phyloP scores from a whole-genome alignment of 92 coral and sea anemone genomes.

The Pocillopora grandis region DNA sequence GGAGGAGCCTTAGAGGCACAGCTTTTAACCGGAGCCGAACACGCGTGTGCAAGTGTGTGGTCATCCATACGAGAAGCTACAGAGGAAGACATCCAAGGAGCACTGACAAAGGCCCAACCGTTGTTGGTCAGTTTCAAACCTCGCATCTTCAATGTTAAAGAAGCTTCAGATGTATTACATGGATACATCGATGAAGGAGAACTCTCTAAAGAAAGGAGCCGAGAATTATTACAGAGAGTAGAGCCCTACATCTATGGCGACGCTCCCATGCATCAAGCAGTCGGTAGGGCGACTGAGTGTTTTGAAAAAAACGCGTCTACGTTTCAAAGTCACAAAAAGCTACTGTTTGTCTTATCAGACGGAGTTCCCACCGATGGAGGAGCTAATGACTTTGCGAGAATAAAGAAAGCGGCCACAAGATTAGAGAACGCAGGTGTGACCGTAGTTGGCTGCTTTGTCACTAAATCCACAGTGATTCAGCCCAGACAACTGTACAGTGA shows the following conservation, averaged over 20 bases:
- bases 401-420: background rate
- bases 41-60: background rate
- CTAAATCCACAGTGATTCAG: background rate
- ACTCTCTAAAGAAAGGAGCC: slow-evolving; percentile 34
- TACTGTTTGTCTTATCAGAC: slow-evolving; percentile 60
- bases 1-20: too few relatives aligned
- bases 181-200: slow-evolving; percentile 41
- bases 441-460: slow-evolving; percentile 55
- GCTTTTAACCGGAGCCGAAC: background rate
- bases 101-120: background rate
- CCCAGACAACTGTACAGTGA: slow-evolving; percentile 39
- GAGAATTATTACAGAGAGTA: slow-evolving; percentile 41
- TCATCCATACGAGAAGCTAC: slow-evolving; percentile 33
- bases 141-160: slow-evolving; percentile 39
- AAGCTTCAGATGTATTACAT: slow-evolving; percentile 58
- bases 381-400: too few relatives aligned
- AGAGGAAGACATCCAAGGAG: slow-evolving; percentile 29
- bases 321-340: slow-evolving; percentile 36
- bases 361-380: slow-evolving; percentile 52
- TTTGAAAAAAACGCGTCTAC: slow-evolving; percentile 8
- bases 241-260: slow-evolving; percentile 66
- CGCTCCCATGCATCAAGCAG: slow-evolving; percentile 34
- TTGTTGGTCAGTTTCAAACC: slow-evolving; percentile 9
- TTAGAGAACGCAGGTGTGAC: slow-evolving; percentile 30
- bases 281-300: slow-evolving; percentile 17